Conservation (phyloP, 92 coral and sea anemone species). For the Parazoanthus atlanticus region DNA sequence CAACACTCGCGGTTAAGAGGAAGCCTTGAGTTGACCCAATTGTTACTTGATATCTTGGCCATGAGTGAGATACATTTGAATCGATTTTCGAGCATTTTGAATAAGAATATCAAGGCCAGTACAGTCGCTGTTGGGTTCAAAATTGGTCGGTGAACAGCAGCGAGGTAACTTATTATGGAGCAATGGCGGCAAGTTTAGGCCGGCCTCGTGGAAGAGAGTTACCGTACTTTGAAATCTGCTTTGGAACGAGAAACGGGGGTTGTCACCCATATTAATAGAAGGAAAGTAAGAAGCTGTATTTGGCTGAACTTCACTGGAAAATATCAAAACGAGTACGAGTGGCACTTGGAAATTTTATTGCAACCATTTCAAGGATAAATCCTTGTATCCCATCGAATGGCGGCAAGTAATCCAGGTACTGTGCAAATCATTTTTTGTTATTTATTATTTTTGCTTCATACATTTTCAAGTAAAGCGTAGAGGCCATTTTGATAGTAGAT, state of each 20-base stretch:
- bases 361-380: background rate
- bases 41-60: slow-evolving; percentile 36
- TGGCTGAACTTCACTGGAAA: slow-evolving; percentile 14
- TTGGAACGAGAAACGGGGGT: slow-evolving; percentile 18
- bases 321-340: slow-evolving; percentile 30
- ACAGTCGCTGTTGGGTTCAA: slow-evolving; percentile 11
- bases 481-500: slow-evolving; percentile 15
- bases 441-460: slow-evolving; percentile 19
- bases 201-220: slow-evolving; percentile 10
- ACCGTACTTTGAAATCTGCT: slow-evolving; percentile 17
- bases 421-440: slow-evolving; percentile 4
- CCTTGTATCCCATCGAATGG: slow-evolving; percentile 13
- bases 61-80: slow-evolving; percentile 6
- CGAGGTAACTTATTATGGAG: background rate
- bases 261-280: slow-evolving; percentile 2
- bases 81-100: slow-evolving; percentile 26
- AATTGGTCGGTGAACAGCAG: slow-evolving; percentile 30
- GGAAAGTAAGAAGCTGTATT: slow-evolving; percentile 22
- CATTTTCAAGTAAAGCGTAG: slow-evolving; percentile 20
- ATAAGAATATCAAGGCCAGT: slow-evolving; percentile 22
- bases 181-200: slow-evolving; percentile 24
- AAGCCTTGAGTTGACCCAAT: background rate
- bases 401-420: slow-evolving; percentile 23
- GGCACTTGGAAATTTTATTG: slow-evolving; percentile 24
- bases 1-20: slow-evolving; percentile 19